Percentiles rank a stretch among this genome's conserved stretches.
Conservation (phyloP, 2,888 invertebrate genomes). For the Corythucha ciliata region DNA sequence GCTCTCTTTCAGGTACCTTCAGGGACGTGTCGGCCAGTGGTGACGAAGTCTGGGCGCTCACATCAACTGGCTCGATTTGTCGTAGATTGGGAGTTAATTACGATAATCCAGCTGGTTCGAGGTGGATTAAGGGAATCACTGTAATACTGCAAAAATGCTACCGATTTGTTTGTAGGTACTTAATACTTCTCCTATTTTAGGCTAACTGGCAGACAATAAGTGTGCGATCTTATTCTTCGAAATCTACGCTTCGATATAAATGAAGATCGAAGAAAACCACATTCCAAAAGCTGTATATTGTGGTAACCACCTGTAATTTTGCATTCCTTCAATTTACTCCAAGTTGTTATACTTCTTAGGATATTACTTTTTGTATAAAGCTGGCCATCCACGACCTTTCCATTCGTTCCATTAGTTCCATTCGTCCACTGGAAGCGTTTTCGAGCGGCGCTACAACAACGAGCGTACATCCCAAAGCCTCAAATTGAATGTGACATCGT, state of each 20-base stretch:
- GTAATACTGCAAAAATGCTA: constrained; percentile 38
- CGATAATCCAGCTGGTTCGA: constrained; percentile 62
- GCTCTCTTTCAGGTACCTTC: constrained; percentile 21
- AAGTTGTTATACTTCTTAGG: no score
- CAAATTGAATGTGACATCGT: no score
- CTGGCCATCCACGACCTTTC: no score
- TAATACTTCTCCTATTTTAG: constrained; percentile 40
- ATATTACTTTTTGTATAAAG: no score
- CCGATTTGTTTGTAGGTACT: background rate
- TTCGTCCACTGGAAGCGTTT: no score
- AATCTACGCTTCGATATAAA: constrained; percentile 19
- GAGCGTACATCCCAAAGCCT: no score
- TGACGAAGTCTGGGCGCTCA: constrained; percentile 67
- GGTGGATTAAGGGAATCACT: constrained; percentile 64
- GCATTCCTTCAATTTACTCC: no score
- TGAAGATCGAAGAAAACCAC: no score
- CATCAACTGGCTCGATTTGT: constrained; percentile 58
- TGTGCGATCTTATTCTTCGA: constrained; percentile 35
- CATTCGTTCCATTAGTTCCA: no score
- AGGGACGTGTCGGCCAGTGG: constrained; percentile 58
- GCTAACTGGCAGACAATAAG: constrained; percentile 48
- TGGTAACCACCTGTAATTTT: no score
- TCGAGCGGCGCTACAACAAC: no score
- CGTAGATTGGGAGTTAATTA: constrained; percentile 64
- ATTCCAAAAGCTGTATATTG: no score